Percentiles rank a stretch among this genome's conserved stretches.
phyloP scores from a whole-genome alignment of 1,140 invertebrate genomes.

The Trigoniulus corallinus region DNA sequence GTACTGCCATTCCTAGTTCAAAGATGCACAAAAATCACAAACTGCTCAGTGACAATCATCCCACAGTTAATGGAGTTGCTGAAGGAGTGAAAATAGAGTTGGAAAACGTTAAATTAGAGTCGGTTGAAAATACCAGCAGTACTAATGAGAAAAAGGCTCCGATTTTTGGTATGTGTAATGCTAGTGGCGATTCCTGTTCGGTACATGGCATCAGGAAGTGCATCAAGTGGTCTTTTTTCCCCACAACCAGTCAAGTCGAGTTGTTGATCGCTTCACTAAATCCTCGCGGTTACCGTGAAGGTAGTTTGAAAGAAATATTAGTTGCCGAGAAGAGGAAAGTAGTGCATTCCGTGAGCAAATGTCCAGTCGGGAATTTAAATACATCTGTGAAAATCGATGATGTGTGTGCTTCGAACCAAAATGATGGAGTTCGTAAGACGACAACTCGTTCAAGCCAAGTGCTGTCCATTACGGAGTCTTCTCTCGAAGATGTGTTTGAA shows the following conservation, averaged over 20 bases:
- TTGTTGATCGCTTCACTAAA: slow-evolving; percentile 52
- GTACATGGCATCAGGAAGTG: slow-evolving; percentile 44
- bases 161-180: slow-evolving; percentile 40
- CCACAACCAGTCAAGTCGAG: slow-evolving; percentile 51
- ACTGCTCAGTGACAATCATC: slow-evolving; percentile 6
- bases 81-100: slow-evolving; percentile 18
- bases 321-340: slow-evolving; percentile 44
- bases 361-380: slow-evolving; percentile 44
- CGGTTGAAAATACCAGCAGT: not conserved
- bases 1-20: slow-evolving; percentile 9
- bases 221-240: slow-evolving; percentile 54
- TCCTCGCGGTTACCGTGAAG: slow-evolving; percentile 59
- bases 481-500: slow-evolving; percentile 48
- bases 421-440: no score
- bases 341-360: slow-evolving; percentile 40
- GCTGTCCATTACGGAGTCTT: not conserved
- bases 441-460: no score
- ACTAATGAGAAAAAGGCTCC: slow-evolving; percentile 30
- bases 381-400: slow-evolving; percentile 36
- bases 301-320: slow-evolving; percentile 48
- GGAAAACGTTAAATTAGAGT: not conserved
- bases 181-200: slow-evolving; percentile 45
- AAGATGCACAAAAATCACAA: slow-evolving; percentile 9
- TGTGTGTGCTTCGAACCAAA: no score
- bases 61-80: slow-evolving; percentile 10